Base-by-base conservation (phyloP, 2,797 vertebrate genomes). In the Enteromius thamalakanensis region DNA sequence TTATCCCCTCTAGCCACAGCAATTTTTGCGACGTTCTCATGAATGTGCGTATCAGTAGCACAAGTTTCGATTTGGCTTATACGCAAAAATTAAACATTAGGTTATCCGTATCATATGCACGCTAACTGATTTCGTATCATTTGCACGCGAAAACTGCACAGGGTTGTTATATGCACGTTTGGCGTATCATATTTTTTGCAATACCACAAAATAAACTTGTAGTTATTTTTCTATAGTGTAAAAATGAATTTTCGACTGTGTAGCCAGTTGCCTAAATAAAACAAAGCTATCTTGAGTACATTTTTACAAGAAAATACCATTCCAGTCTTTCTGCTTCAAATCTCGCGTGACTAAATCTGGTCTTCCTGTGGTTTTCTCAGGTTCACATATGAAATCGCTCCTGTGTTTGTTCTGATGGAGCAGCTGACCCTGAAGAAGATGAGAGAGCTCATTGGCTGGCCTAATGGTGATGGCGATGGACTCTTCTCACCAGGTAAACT, bases 301-400 rank as follows among this genome's bases (percentile, higher is more conserved):
- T 23, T 58, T 45, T 23, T 58, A 23, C 9, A 29, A 17, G 12
- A 62, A 64, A 32, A 62, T 15, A 62, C 23, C 2, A 64, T 8
- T 64, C 15, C 14, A 17, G 11, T 45, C 21, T 17, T 49, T 74
- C 0, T 7, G 23, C 1, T 75, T 34, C 15, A 19, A 64, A 14
- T 32, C 15, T 64, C 60, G 8, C 3, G 12, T 62, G 60, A 64
- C 14, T 17, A 17, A 64, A 64, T 8, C 1, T 32, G 29, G 1
- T 34, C 47, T 53, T 45, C 21, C 40, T 65, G 26, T 76, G 37
- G 49, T 17, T 76, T 89, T 82, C 71, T 84, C 47, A 99, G 98
- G 98, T 99, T 99, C 94, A 99, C 98, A 17, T 99, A 99, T 84
- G 98, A 99, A 94, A 99, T 99, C 67, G 98, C 98, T 29, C 98